phyloP scores from a whole-genome alignment of 2,113 vertebrate species.

The Cathartes aura region DNA sequence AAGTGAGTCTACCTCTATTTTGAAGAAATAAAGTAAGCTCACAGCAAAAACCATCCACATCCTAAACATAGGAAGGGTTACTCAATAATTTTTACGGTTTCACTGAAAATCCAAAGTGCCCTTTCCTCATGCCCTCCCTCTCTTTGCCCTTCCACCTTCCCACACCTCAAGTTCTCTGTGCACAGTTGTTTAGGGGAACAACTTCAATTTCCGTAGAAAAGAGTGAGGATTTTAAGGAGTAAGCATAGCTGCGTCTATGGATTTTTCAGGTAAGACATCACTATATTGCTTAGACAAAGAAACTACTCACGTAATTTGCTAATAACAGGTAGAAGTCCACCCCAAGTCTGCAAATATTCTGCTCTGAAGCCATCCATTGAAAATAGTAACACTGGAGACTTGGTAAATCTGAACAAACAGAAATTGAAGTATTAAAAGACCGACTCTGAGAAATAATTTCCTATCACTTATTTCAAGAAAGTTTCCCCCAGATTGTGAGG shows the following conservation, averaged over 20 bases:
- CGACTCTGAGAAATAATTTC: not conserved
- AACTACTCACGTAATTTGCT: slow-evolving; percentile 90
- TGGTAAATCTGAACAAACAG: slow-evolving; percentile 83
- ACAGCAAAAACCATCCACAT: not conserved
- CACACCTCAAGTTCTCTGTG: not conserved
- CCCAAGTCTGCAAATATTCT: slow-evolving; percentile 87
- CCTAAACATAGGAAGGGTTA: not conserved
- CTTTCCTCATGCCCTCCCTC: not conserved
- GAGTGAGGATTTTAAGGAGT: not conserved
- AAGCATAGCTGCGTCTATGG: not conserved
- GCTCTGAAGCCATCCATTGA: slow-evolving; percentile 96
- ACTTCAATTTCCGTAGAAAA: not conserved
- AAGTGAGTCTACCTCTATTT: not conserved
- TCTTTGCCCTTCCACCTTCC: not conserved
- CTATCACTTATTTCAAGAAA: not conserved
- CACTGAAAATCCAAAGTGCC: not conserved
- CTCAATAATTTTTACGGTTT: not conserved
- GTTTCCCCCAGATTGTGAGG: not conserved
- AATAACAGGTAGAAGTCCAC: slow-evolving; percentile 85
- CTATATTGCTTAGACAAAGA: not conserved
- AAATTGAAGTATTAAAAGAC: slow-evolving; percentile 48
- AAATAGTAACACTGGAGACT: slow-evolving; percentile 88
- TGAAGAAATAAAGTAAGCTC: not conserved
- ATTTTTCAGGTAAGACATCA: not conserved
- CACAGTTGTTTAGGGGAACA: not conserved